Evolutionary conservation across 37 sponge, comb jelly and placozoan species (phyloP).

Genomic region (Aplysina aerophoba): DNA sequence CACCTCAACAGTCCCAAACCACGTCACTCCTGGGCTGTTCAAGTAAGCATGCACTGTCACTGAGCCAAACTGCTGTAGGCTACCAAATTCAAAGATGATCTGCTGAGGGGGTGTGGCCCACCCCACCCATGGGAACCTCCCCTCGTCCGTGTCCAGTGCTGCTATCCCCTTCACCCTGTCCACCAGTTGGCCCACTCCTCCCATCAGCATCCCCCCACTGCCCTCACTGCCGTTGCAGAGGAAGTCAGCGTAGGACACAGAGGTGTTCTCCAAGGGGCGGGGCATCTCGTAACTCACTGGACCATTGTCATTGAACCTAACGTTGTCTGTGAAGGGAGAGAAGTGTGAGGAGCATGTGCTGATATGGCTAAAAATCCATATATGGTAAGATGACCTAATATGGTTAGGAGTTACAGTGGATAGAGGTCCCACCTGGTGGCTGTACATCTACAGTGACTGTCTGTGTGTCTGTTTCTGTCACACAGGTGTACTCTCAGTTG

Average conservation of each 20-base stretch:
- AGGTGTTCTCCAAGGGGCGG: background rate
- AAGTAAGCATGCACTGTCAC: background rate
- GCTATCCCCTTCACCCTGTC: background rate
- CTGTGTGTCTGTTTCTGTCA: background rate
- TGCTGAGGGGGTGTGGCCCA: background rate
- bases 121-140: constrained; percentile 19
- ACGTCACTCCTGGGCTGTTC: background rate
- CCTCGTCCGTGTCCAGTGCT: background rate
- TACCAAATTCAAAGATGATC: constrained; percentile 4
- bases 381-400: no score
- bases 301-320: background rate
- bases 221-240: background rate
- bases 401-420: background rate
- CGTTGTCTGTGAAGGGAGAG: background rate
- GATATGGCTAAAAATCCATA: no score
- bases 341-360: no score
- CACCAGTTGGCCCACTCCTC: constrained; percentile 24
- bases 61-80: background rate
- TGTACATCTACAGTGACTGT: background rate
- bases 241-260: constrained; percentile 11
- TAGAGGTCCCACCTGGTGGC: background rate
- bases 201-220: background rate
- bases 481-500: background rate
- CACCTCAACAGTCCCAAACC: background rate
- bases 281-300: background rate